These are phyloP conservation scores for Gila orcuttii DNA, from an alignment of 2,113 vertebrate species.

Conservation along the genomic window DNA sequence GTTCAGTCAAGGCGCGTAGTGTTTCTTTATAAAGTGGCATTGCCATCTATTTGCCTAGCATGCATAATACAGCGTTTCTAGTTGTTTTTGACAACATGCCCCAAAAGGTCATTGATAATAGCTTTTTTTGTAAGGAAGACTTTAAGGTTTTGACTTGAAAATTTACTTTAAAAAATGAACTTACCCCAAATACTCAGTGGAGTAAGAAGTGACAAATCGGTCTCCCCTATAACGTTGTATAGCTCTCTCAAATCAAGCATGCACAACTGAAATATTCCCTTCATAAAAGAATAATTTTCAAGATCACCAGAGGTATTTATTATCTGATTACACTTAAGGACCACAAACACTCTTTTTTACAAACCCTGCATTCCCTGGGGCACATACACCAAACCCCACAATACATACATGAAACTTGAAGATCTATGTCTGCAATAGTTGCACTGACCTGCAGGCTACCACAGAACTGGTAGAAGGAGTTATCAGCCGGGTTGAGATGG, in stretches of 20 bases:
- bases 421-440: neutral
- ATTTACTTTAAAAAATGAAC: neutral
- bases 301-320: neutral
- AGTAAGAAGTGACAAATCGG: neutral
- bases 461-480: slow-evolving; percentile 81
- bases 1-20: no score
- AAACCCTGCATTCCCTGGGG: neutral
- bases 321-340: neutral
- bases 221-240: neutral
- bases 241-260: neutral
- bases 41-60: no score
- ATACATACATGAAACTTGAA: neutral
- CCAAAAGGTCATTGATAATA: neutral
- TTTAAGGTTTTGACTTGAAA: neutral
- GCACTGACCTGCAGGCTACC: slow-evolving; percentile 89
- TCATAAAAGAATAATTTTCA: neutral
- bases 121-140: neutral
- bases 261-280: neutral
- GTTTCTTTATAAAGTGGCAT: no score
- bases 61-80: no score
- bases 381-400: neutral
- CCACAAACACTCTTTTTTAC: neutral
- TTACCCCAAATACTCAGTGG: neutral
- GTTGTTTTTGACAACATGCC: neutral
- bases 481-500: slow-evolving; percentile 76